Base-by-base conservation (phyloP, 2,797 vertebrate species). In the Onychomys arenicola region DNA sequence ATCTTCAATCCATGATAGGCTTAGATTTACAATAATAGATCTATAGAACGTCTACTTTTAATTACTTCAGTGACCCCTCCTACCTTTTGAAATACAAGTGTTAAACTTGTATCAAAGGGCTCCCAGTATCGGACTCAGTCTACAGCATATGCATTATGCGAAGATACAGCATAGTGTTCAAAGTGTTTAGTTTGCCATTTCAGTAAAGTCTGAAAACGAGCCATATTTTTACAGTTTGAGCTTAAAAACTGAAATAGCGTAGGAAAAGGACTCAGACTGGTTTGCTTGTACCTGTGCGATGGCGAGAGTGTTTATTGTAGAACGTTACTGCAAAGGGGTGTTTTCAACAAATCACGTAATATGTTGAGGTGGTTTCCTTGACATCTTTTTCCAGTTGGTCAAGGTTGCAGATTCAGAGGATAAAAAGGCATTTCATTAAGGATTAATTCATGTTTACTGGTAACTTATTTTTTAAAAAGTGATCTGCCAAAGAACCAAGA, bases 401-500 rank as follows among this genome's bases (percentile, higher is more conserved):
- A 81, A 92, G 69, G 67, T 76, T 95, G 5, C 52, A 95, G 69
- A 96, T 94, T 90, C 29, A 57, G 8, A 84, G 37, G 61, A 85
- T 86, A 97, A 89, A 94, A 55, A 80, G 27, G 32, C 88, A 25
- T 93, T 95, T 67, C n/a, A 57, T 86, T 91, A 73, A 91, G 88
- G 96, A 95, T 95, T 81, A 91, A 85, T 78, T 96, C 17, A 14
- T 90, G 81, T 95, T 73, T 93, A 93, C 85, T 92, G 90, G 82
- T 88, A 90, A 91, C 9, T 89, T 67, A 19, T 78, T 93, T 11
- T 34, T 29, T 19, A 46, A 67, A 96, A 93, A 95, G 40, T 93
- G 65, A 91, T 52, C 96, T 97, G 78, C 90, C 97, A 95, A 97
- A 97, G 92, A 96, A 94, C 52, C 57, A 92, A 96, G 83, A 84